Base-by-base conservation (phyloP, 1,140 invertebrate genomes). In the Gonioctena quinquepunctata region DNA sequence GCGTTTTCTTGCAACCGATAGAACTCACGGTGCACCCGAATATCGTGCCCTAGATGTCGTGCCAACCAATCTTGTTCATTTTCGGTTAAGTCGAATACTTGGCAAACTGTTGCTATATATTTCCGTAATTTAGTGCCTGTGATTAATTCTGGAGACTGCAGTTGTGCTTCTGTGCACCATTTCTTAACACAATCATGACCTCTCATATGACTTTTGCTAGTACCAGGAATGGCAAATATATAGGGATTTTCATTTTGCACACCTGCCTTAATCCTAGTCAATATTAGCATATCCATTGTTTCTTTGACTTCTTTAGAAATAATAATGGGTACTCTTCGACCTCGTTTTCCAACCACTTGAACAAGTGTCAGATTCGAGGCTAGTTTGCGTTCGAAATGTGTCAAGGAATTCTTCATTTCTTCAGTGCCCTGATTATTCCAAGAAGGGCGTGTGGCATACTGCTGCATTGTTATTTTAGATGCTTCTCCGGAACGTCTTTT, bases 1-100 rank as follows among this genome's bases (percentile, higher is more conserved):
- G 65, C 54, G 21, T 33, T 67, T 23, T 67, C 65, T 7, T 67
- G 65, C 27, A 67, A 13, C 16, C 27, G n/a, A 64, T 64, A 64
- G 21, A 64, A 64, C 13, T 49, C 28, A 4, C 28, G 16, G 21
- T 64, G 61, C 5, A 64, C 61, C 11, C n/a, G 11, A 18, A 64
- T 64, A 26, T 64, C 61, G 23, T 64, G 61, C 7, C 61, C 61
- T 21, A 64, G 48, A 26, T 64, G 61, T 21, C 61, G 16, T 42
- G 61, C 27, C 18, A 64, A 23, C 61, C 61, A 64, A 28, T 64
- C 61, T 8, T 42, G 16, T 64, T 64, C 61, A 49, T 64, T 64
- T 49, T 64, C 33, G 7, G 18, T 19, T 22, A 64, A 16, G 48
- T 64, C 21, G 25, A 64, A 64, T 48, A 64, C 11, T 48, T 64